Evolutionary conservation across 2,113 vertebrate species (phyloP).

Genomic region (Delphinus delphis): DNA sequence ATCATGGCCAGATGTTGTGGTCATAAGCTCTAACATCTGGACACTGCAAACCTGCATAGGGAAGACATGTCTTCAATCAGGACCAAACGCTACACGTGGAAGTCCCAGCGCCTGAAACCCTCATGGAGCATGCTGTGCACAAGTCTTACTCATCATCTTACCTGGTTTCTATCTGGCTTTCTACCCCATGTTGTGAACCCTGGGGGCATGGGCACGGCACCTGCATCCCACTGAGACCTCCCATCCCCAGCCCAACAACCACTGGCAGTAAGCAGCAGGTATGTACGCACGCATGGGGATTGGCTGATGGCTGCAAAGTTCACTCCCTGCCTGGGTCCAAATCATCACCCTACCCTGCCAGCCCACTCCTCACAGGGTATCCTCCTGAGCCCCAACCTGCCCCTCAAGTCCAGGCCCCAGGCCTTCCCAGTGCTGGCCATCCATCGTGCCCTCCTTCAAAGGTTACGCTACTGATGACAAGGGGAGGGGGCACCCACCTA

Average conservation of each 20-base stretch:
- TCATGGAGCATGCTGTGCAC: fast-evolving
- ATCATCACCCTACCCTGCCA: fast-evolving
- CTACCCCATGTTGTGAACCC: no score
- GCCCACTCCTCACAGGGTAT: no score
- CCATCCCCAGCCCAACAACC: neutral
- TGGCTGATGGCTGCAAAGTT: neutral
- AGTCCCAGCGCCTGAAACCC: neutral
- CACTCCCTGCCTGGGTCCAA: neutral
- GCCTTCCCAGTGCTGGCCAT: neutral
- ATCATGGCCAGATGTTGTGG: neutral
- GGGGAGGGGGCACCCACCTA: no score
- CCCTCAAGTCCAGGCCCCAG: neutral
- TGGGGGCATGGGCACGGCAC: neutral
- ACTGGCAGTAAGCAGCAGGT: neutral
- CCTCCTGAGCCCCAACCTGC: neutral
- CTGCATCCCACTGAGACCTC: neutral
- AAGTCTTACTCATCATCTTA: neutral
- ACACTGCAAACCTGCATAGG: neutral
- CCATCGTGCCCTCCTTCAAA: neutral
- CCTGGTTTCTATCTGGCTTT: neutral
- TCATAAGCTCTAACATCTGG: no score
- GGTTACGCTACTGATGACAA: no score
- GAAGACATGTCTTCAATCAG: neutral
- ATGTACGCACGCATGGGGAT: fast-evolving
- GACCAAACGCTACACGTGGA: neutral